phyloP scores from a whole-genome alignment of 2,113 vertebrate species.

The Xenopus laevis region DNA sequence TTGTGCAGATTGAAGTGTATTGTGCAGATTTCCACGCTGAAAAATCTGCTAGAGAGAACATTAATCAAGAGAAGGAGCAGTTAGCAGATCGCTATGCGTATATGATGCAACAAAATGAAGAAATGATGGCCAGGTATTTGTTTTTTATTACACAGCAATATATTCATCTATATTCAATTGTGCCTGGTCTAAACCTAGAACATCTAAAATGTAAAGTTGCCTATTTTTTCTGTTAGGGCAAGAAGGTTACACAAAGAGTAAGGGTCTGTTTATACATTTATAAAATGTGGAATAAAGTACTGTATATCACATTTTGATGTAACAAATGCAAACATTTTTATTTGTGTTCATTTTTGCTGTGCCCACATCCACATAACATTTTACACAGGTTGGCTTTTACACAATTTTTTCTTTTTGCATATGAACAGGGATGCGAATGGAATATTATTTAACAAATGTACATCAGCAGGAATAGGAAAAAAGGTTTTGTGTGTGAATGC shows the following conservation, averaged over 20 bases:
- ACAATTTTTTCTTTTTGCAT: too few relatives aligned
- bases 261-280: too few relatives aligned
- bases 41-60: conserved; percentile 87
- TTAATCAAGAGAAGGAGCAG: conserved; percentile 90
- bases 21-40: conserved; percentile 94
- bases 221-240: too few relatives aligned
- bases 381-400: too few relatives aligned
- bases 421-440: conserved; percentile 1
- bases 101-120: conserved; percentile 77
- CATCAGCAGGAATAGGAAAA: background rate
- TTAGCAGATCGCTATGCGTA: conserved; percentile 82
- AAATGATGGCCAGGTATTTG: conserved; percentile 66
- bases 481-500: background rate
- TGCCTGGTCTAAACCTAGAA: too few relatives aligned
- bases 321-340: too few relatives aligned
- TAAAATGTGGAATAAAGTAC: too few relatives aligned
- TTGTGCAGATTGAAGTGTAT: conserved; percentile 85
- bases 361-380: too few relatives aligned
- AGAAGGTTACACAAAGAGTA: too few relatives aligned
- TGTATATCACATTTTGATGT: too few relatives aligned
- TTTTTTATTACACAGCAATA: background rate
- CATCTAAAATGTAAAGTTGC: too few relatives aligned
- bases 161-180: background rate
- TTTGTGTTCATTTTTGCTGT: too few relatives aligned
- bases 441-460: background rate